These are phyloP conservation scores for Drosophila kuntzei DNA, from an alignment of 2,888 invertebrate genomes.

Conservation along the genomic window DNA sequence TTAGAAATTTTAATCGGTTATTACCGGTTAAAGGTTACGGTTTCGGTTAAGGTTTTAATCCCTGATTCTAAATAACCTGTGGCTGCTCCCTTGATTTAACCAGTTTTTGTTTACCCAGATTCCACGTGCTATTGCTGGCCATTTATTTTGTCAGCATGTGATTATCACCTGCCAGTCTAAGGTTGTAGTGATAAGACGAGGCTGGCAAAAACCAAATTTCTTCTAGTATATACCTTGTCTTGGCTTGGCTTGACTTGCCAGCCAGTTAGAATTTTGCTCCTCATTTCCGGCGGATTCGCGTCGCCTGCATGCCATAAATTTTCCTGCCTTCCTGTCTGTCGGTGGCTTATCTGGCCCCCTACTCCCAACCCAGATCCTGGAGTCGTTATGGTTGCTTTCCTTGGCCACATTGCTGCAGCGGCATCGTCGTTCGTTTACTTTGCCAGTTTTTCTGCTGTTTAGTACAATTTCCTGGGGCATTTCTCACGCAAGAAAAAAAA, in stretches of 20 bases:
- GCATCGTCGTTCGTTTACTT: constrained; percentile 42
- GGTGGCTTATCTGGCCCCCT: constrained; percentile 62
- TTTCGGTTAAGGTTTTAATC: too few species aligned
- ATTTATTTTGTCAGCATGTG: constrained; percentile 43
- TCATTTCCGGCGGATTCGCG: constrained; percentile 72
- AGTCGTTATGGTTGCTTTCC: constrained; percentile 62
- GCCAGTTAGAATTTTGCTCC: constrained; percentile 52
- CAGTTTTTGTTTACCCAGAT: constrained; percentile 25
- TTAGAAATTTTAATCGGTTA: too few species aligned
- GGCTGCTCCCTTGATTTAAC: constrained; percentile 20
- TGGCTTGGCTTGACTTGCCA: constrained; percentile 10
- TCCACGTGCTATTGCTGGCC: constrained; percentile 16
- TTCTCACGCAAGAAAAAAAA: constrained; percentile 55
- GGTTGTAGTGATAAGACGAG: constrained; percentile 32
- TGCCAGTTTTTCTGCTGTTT: constrained; percentile 58
- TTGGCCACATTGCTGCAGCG: constrained; percentile 35
- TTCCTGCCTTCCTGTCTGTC: constrained; percentile 54
- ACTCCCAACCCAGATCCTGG: constrained; percentile 11
- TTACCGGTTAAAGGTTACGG: too few species aligned
- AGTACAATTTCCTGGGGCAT: constrained; percentile 75
- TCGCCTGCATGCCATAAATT: constrained; percentile 74
- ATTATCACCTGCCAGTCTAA: constrained; percentile 73
- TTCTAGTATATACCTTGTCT: constrained; percentile 17
- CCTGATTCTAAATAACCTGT: constrained; percentile 45
- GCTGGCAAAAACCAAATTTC: constrained; percentile 24